Percentiles rank a stretch among this genome's conserved stretches.
These are phyloP conservation scores for Oxycera nigricornis DNA, from an alignment of 2,888 invertebrate species.

Conservation along the genomic window DNA sequence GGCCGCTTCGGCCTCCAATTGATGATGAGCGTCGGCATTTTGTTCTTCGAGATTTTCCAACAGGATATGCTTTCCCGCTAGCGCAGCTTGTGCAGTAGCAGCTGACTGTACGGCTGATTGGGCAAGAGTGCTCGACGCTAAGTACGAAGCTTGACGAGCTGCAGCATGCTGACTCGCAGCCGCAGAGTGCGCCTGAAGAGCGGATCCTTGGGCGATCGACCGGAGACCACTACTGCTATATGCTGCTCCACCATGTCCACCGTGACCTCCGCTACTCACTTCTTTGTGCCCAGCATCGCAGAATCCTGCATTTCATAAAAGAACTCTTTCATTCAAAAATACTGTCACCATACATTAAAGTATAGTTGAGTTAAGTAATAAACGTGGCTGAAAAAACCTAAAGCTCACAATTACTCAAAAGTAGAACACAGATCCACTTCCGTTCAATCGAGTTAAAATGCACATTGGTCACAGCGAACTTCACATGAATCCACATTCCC, in stretches of 20 bases:
- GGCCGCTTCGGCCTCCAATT: constrained; percentile 72
- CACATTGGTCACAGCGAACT: too few species aligned
- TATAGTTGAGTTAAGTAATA: too few species aligned
- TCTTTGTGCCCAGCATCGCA: background rate
- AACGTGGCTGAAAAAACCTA: too few species aligned
- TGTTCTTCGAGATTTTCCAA: constrained; percentile 72
- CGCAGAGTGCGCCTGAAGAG: constrained; percentile 78
- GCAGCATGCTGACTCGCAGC: constrained; percentile 76
- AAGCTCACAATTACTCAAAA: too few species aligned
- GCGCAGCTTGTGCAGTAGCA: constrained; percentile 68
- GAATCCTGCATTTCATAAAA: too few species aligned
- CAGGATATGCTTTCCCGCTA: constrained; percentile 69
- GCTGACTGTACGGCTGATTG: constrained; percentile 74
- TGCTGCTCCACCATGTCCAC: constrained; percentile 52
- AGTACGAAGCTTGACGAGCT: constrained; percentile 78
- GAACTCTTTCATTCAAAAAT: too few species aligned
- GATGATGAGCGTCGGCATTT: constrained; percentile 71
- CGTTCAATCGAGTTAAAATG: too few species aligned
- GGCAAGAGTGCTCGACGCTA: constrained; percentile 73
- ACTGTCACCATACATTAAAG: too few species aligned
- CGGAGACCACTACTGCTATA: constrained; percentile 71
- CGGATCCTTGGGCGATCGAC: constrained; percentile 77
- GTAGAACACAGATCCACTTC: too few species aligned
- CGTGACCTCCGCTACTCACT: background rate
- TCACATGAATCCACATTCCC: too few species aligned